Evolutionary conservation across 2,888 invertebrate species (phyloP).

Genomic region (Drosophila peninsularis): DNA sequence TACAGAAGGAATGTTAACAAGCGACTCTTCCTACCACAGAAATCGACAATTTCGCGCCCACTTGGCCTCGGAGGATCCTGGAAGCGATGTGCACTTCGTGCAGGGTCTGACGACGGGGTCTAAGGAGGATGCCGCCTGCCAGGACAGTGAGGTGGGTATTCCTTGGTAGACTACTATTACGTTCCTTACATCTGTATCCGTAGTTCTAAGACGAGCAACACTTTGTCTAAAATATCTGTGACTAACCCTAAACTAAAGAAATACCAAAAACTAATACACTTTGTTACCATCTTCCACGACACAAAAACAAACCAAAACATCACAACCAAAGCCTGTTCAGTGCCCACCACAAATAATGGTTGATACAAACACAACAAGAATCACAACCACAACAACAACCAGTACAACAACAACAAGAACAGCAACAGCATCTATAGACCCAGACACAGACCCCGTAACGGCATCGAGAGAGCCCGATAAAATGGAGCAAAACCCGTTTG

Average conservation of each 20-base stretch:
- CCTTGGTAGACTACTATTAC: background rate
- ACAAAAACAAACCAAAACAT: slow-evolving; percentile 27
- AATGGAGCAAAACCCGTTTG: slow-evolving; percentile 72
- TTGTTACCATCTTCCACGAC: slow-evolving; percentile 78
- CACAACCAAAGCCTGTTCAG: slow-evolving; percentile 57
- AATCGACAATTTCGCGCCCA: slow-evolving; percentile 91
- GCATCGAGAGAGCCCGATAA: slow-evolving; percentile 50
- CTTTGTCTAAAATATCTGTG: slow-evolving; percentile 51
- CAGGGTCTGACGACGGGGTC: slow-evolving; percentile 79
- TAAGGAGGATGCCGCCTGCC: slow-evolving; percentile 78
- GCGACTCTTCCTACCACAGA: slow-evolving; percentile 82
- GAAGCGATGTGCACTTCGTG: slow-evolving; percentile 85
- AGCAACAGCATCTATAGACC: slow-evolving; percentile 32
- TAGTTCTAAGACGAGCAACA: slow-evolving; percentile 1
- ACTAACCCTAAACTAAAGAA: slow-evolving; percentile 69
- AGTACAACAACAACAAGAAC: slow-evolving; percentile 16
- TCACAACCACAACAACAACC: slow-evolving; percentile 30
- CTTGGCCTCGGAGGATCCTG: slow-evolving; percentile 88
- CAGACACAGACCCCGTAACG: slow-evolving; percentile 36
- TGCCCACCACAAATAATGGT: slow-evolving; percentile 57
- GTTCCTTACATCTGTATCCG: background rate
- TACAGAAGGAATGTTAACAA: no score
- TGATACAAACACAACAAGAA: slow-evolving; percentile 43
- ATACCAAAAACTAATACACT: slow-evolving; percentile 67
- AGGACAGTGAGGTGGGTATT: slow-evolving; percentile 83